These are phyloP conservation scores for Potorous gilbertii DNA, from an alignment of 2,797 vertebrate species.

Conservation along the genomic window DNA sequence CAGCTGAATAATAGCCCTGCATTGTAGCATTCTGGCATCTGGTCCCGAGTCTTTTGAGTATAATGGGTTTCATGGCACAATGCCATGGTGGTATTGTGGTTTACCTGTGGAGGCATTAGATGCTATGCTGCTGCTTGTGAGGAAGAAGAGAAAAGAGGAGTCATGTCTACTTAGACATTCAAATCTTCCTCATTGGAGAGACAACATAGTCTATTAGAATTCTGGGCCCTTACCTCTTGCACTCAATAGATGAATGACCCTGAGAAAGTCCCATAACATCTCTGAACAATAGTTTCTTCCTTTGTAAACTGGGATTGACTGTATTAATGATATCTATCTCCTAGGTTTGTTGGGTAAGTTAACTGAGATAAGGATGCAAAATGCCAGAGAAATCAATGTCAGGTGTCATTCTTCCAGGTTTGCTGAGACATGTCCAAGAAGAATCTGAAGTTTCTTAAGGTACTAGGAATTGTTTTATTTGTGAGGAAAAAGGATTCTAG, in stretches of 20 bases:
- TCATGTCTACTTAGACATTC: background rate
- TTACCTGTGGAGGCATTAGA: background rate
- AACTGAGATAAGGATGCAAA: no score
- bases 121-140: background rate
- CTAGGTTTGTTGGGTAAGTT: no score
- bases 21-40: background rate
- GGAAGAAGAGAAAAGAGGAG: background rate
- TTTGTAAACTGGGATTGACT: background rate
- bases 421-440: no score
- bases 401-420: no score
- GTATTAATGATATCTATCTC: no score
- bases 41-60: background rate
- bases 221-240: background rate
- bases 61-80: background rate
- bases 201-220: background rate
- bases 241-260: background rate
- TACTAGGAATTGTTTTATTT: no score
- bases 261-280: background rate
- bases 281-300: background rate
- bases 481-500: no score
- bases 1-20: fast-evolving
- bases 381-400: no score
- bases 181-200: background rate
- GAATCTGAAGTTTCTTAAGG: no score
- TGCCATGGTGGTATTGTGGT: background rate